Evolutionary conservation across 2,888 invertebrate genomes (phyloP), one percentile per base, ranked within the genome.

Genomic region (Polylopha cassiicola): DNA sequence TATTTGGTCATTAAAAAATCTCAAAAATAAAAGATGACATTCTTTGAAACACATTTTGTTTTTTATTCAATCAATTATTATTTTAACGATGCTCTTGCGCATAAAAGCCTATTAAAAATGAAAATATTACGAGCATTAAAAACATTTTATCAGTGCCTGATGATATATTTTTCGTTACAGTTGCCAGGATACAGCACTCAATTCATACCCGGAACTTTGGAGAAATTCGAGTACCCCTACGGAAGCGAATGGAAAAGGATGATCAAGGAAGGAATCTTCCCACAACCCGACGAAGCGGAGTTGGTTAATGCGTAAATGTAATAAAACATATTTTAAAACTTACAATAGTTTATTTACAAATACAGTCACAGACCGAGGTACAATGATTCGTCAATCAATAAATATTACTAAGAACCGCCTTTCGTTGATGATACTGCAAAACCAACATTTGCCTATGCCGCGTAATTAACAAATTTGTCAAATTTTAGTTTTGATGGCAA

Each of bases 121-220:
- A 22, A 2, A 2, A 11, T 14, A 13, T 14, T 17, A 17, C 14
- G 4, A 16, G 10, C 28, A 28, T 7, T 8, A n/a, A 30, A 10
- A n/a, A n/a, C n/a, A n/a, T 11, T 44, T 39, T 23, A 31, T 21
- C 13, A 30, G 3, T 10, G 4, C 36, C 6, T 17, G 17, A 17
- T 7, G 23, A 7, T 9, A 10, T n/a, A 31, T 31, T 11, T 23
- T 37, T 33, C 46, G 28, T 87, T 86, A 43, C 73, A 91, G 89
- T 64, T 76, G 8, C 89, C 94, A 0, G 96, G 96, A 1, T 97
- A 96, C 79, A 94, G 93, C 54, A 92, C 94, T 0, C 89, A 94
- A 64, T 89, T 97, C 58, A 90, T 90, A 54, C 86, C 88, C 1
- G 88, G 89, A 28, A 89, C 92, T 0, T 61, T 95, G 18, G 77